Base-by-base conservation (phyloP, 35 echinoderm and acorn worm genomes). In the Eucidaris tribuloides region DNA sequence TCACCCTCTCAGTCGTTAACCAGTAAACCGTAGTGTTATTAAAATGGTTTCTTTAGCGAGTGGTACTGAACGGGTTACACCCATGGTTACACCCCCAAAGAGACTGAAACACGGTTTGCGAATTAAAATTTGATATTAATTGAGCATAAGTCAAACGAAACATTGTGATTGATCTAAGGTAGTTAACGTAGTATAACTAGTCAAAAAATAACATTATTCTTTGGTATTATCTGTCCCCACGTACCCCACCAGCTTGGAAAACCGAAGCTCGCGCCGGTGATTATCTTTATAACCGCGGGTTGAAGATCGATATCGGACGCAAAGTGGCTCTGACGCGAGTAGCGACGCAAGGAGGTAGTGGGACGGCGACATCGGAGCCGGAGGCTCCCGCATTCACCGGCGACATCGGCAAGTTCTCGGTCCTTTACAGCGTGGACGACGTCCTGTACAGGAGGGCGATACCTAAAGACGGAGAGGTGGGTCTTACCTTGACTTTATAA, bases 271-370 rank as follows among this genome's bases (percentile, higher is more conserved):
- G 85, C 23, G 85, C 76, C 7, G 85, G 85, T 3, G 56, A 78
- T 38, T 81, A 65, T 48, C 77, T 88, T 9, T 63, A 80, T 24
- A 36, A 65, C 42, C 77, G 85, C 31, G 80, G 60, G 45, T 31
- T 88, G 7, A 88, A 88, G 45, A 49, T 88, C 39, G 85, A 88
- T 48, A 13, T 88, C 43, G 85, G 85, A 30, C 77, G 59, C 13
- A 61, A 9, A 31, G 76, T 79, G 2, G 55, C 42, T 7, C 58
- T 88, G 1, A 81, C 85, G 1, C 42, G 56, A 32, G 1, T 88
- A 6, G 0, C 23, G 20, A 88, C 85, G 6, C 85, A 81, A 81
- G 85, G 85, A n/a, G 85, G 85, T 18, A 34, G 14, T 48, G 81
- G 43, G 29, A 40, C 45, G 1, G 41, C 68, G 1, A n/a, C 9